Conservation (phyloP, 2,113 vertebrate species). For the Austrofundulus limnaeus region DNA sequence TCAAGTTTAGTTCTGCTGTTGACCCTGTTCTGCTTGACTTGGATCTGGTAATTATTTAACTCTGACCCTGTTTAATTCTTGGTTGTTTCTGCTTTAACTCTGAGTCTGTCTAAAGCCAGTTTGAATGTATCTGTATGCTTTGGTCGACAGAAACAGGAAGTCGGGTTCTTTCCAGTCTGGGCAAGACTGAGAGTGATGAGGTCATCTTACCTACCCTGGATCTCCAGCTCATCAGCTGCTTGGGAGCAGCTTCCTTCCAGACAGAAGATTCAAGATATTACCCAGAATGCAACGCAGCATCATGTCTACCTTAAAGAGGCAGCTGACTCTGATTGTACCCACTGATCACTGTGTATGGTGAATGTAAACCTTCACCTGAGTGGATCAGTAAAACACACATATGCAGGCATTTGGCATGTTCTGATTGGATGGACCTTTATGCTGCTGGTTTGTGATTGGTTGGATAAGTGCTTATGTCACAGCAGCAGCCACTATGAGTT, state of each 20-base stretch:
- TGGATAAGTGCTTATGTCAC: neutral
- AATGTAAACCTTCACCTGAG: slow-evolving; percentile 14
- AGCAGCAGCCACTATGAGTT: too few relatives aligned
- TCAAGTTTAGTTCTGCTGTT: too few relatives aligned
- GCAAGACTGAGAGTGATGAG: slow-evolving; percentile 68
- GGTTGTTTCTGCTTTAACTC: neutral
- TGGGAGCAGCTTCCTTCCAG: neutral
- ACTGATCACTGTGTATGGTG: slow-evolving; percentile 61
- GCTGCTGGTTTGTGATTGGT: neutral
- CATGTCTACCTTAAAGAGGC: slow-evolving; percentile 26
- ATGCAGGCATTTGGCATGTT: too few relatives aligned
- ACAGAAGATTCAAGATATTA: slow-evolving; percentile 24
- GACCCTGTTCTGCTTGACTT: too few relatives aligned
- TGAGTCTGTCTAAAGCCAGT: neutral
- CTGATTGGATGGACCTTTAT: neutral
- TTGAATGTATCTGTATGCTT: neutral
- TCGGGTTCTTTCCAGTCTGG: slow-evolving; percentile 79
- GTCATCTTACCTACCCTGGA: slow-evolving; percentile 9
- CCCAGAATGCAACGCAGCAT: slow-evolving; percentile 36
- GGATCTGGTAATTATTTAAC: too few relatives aligned
- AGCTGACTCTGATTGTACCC: slow-evolving; percentile 15
- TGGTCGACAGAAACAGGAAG: slow-evolving; percentile 72
- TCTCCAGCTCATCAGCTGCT: slow-evolving; percentile 36
- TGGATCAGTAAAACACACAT: neutral
- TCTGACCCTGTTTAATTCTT: too few relatives aligned